Evolutionary conservation across 1,140 invertebrate species (phyloP), one percentile per base, ranked within the genome.

Genomic region (Musca vetustissima): DNA sequence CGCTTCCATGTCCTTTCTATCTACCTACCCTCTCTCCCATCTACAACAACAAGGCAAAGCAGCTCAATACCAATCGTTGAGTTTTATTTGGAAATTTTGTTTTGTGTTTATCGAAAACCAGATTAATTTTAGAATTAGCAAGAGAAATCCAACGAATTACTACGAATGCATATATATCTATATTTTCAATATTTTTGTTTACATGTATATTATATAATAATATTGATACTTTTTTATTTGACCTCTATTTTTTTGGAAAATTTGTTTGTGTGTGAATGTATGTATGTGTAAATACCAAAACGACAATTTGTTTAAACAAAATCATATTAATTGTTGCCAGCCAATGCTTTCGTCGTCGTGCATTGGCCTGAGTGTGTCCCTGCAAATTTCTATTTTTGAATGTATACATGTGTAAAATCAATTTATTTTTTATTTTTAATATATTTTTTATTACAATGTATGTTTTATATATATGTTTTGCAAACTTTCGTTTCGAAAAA

Each of bases 211-310:
- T 22, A 25, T 19, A 25, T 57, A 57, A 25, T 25, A 57, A 57
- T 25, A 57, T 57, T 25, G 53, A 28, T 57, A 57, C 22, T 21
- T 53, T 53, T 57, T 57, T 25, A 57, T 57, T 57, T 22, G 53
- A 25, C 22, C 25, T 9, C 28, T 32, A 32, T 4, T 9, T 11
- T 57, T 22, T 25, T 22, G 53, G 11, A 32, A n/a, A 32, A 32
- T 9, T 57, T 57, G 53, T 57, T 57, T 57, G 8, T 13, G 14
- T 22, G 25, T 22, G 21, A 4, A 8, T 22, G 25, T 22, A 6
- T 57, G 53, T 22, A 14, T 22, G 50, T 53, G n/a, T 53, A 43
- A 9, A n/a, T n/a, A n/a, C n/a, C 11, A 43, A 43, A 43, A 43
- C 36, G 36, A 32, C 4, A 32, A 32, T 32, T 32, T 32, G 28